phyloP scores from a whole-genome alignment of 2,113 vertebrate genomes.

The Cyphomyrus discorhynchus region DNA sequence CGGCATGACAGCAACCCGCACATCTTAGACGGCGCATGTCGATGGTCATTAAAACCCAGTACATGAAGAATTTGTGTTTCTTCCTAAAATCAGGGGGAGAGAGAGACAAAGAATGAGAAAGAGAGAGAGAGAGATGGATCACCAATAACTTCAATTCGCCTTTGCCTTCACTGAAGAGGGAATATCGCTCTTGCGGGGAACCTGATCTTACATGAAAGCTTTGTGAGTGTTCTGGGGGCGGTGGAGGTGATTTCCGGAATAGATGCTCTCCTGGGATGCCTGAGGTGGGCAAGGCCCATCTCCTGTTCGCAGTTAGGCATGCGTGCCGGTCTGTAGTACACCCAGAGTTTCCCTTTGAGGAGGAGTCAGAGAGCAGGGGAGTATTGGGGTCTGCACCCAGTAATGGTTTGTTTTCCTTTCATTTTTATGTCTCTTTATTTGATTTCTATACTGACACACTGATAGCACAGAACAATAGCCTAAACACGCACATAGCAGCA shows the following conservation, averaged over 20 bases:
- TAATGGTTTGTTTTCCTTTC: background rate
- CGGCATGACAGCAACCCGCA: background rate
- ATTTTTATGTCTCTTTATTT: background rate
- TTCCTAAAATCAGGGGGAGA: background rate
- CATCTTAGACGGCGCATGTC: background rate
- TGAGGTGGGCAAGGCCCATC: constrained; percentile 29
- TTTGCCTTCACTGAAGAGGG: background rate
- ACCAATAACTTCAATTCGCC: background rate
- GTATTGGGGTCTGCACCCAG: background rate
- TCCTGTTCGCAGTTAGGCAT: constrained; percentile 30
- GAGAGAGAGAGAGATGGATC: background rate
- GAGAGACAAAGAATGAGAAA: background rate
- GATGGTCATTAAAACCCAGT: background rate
- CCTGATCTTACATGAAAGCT: constrained; percentile 18
- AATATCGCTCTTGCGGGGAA: background rate
- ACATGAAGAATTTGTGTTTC: background rate
- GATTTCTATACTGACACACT: background rate
- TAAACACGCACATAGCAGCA: background rate
- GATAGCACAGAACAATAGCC: background rate
- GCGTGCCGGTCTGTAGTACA: constrained; percentile 28
- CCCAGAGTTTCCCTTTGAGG: constrained; percentile 26
- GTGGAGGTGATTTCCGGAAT: constrained; percentile 33
- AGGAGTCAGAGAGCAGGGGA: constrained; percentile 5
- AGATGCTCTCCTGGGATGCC: constrained; percentile 27
- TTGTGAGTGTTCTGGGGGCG: constrained; percentile 26